These are phyloP conservation scores for Venturia canescens DNA, from an alignment of 1,140 invertebrate genomes.

Conservation along the genomic window DNA sequence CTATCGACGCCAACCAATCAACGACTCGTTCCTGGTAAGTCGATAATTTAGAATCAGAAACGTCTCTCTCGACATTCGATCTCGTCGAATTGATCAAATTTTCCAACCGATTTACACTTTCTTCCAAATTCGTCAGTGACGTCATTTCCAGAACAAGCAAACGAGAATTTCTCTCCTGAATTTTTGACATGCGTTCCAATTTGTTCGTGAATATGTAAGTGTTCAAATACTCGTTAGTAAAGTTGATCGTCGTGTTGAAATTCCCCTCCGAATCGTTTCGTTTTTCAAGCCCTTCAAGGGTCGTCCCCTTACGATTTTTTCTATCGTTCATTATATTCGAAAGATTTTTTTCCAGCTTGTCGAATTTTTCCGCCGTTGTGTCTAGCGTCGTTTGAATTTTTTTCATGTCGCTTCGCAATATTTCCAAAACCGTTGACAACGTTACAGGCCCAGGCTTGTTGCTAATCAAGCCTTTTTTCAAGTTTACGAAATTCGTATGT, in stretches of 20 bases:
- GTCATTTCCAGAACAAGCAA: slow-evolving; percentile 52
- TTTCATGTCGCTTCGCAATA: not conserved
- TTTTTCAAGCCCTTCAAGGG: not conserved
- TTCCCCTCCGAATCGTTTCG: not conserved
- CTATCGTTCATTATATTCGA: not conserved
- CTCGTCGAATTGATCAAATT: not conserved
- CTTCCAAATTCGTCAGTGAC: slow-evolving; percentile 31
- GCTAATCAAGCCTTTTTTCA: not conserved
- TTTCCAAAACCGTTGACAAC: slow-evolving; percentile 4
- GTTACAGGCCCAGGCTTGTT: not conserved
- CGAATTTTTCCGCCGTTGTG: not conserved
- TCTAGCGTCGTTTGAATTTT: slow-evolving; percentile 17
- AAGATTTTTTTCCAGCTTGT: not conserved
- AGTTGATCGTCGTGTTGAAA: not conserved
- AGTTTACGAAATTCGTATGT: not conserved
- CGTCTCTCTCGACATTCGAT: not conserved
- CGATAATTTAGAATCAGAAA: not conserved
- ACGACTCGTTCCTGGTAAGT: slow-evolving; percentile 16
- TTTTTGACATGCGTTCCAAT: slow-evolving; percentile 11
- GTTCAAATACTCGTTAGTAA: not conserved
- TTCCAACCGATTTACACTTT: slow-evolving; percentile 9
- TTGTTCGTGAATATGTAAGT: not conserved
- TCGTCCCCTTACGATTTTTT: not conserved
- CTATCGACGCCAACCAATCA: not conserved
- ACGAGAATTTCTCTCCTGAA: slow-evolving; percentile 54